Evolutionary conservation across 2,888 invertebrate species (phyloP).

Genomic region (Sialis lutaria): DNA sequence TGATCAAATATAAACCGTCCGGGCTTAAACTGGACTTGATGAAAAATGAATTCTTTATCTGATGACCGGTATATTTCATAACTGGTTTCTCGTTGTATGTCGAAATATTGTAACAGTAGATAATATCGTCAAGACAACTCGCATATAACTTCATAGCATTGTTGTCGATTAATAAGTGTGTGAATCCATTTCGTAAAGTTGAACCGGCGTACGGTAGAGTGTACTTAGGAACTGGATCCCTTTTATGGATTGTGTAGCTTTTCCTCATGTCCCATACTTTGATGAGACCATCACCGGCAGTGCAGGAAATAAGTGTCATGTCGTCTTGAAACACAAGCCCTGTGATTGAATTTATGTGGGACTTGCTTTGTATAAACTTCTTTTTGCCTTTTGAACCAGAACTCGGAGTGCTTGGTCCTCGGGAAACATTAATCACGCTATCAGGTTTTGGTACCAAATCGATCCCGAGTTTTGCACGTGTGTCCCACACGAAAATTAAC

Average conservation of each 20-base stretch:
- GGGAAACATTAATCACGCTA: constrained; percentile 39
- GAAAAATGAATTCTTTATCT: constrained; percentile 59
- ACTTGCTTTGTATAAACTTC: constrained; percentile 13
- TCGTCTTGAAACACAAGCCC: constrained; percentile 71
- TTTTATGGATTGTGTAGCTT: constrained; percentile 50
- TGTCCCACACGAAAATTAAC: constrained; percentile 74
- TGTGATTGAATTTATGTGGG: constrained; percentile 58
- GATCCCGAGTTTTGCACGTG: constrained; percentile 29
- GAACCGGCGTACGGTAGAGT: constrained; percentile 56
- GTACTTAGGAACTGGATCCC: constrained; percentile 52
- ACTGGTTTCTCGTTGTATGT: constrained; percentile 48
- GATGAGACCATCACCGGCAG: constrained; percentile 71
- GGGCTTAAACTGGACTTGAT: constrained; percentile 68
- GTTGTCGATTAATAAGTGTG: constrained; percentile 59
- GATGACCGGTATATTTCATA: constrained; percentile 51
- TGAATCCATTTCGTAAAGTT: constrained; percentile 50
- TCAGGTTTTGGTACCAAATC: constrained; percentile 40
- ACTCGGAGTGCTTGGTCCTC: constrained; percentile 26
- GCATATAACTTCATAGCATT: constrained; percentile 55
- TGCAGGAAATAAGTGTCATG: constrained; percentile 62
- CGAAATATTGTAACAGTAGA: constrained; percentile 69
- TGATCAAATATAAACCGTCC: constrained; percentile 63
- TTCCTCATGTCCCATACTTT: constrained; percentile 67
- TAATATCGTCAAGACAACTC: constrained; percentile 71
- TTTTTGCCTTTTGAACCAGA: constrained; percentile 23